Base-by-base conservation (phyloP, 2,888 invertebrate species). In the Limnephilus lunatus region DNA sequence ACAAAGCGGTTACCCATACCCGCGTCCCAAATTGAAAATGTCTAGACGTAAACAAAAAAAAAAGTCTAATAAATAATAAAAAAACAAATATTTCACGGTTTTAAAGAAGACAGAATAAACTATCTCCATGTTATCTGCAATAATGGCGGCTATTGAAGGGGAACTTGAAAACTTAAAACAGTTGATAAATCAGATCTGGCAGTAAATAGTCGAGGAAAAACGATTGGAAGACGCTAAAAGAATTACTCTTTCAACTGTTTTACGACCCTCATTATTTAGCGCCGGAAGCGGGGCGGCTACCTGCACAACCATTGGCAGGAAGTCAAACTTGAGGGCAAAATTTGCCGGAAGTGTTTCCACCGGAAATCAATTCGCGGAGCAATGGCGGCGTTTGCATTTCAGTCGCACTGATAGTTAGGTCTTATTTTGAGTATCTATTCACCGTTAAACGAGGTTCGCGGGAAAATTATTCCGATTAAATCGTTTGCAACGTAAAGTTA, bases 331-430 rank as follows among this genome's bases (percentile, higher is more conserved):
- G 68, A 48, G 5, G 44, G 44, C n/a, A 19, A 68, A 88, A 88
- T 88, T 68, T 88, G 88, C 88, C 88, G 88, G 88, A 88, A 68
- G 68, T 88, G 68, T 68, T 88, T 88, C 35, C 88, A 88, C 88
- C 88, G 88, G 88, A 88, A 88, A 88, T 88, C 88, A 88, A 88
- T 88, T 68, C 53, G 68, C 32, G 35, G 68, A 53, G 88, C 88
- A 53, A 88, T 53, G 88, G 30, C 19, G 88, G 31, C 15, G 53
- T 53, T 53, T 88, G 88, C 88, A 88, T 88, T 88, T 88, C 68
- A 68, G 44, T 39, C 44, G 11, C 30, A 35, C 83, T 25, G 35
- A 25, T 83, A 68, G 68, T 25, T 7, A 1, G 25, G 68, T 25
- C 4, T 68, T 25, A 68, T 68, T 68, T 68, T 68, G 19, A 19